phyloP scores from a whole-genome alignment of 2,113 vertebrate genomes.

The Sinocyclocheilus anophthalmus region DNA sequence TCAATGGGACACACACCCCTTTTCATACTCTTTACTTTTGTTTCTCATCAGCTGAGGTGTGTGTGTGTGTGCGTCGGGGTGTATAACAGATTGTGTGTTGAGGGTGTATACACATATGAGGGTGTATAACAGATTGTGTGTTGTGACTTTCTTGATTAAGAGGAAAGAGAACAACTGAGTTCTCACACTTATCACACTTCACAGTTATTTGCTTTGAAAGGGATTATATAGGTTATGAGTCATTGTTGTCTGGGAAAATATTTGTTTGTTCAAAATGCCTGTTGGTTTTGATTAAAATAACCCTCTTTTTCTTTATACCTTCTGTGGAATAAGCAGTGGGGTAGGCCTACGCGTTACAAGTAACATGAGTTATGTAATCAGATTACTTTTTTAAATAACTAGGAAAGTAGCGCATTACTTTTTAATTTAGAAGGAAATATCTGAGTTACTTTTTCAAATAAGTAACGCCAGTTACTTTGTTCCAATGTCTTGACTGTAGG shows the following conservation, averaged over 20 bases:
- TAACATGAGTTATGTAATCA: too few relatives aligned
- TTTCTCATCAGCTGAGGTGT: conserved; percentile 10
- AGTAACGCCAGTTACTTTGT: too few relatives aligned
- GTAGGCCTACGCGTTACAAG: too few relatives aligned
- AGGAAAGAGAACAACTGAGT: neutral
- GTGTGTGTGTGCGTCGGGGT: neutral
- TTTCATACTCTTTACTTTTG: conserved; percentile 18
- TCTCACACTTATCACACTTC: neutral
- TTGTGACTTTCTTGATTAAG: neutral
- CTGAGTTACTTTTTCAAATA: too few relatives aligned
- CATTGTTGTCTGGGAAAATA: neutral
- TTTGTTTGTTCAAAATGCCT: neutral
- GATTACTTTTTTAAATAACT: too few relatives aligned
- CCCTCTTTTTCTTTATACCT: neutral
- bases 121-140: conserved; percentile 3
- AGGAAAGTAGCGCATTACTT: too few relatives aligned
- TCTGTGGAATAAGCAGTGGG: neutral
- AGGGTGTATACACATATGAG: neutral
- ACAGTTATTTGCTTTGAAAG: neutral
- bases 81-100: conserved; percentile 6
- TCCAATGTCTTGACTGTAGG: too few relatives aligned
- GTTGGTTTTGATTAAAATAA: conserved; percentile 20
- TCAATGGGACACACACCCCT: neutral
- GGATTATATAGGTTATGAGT: neutral
- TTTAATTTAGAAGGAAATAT: too few relatives aligned